Percentiles rank a stretch among this genome's conserved stretches.
Evolutionary conservation across 2,113 vertebrate genomes (phyloP).

Genomic region (Phaethon lepturus): DNA sequence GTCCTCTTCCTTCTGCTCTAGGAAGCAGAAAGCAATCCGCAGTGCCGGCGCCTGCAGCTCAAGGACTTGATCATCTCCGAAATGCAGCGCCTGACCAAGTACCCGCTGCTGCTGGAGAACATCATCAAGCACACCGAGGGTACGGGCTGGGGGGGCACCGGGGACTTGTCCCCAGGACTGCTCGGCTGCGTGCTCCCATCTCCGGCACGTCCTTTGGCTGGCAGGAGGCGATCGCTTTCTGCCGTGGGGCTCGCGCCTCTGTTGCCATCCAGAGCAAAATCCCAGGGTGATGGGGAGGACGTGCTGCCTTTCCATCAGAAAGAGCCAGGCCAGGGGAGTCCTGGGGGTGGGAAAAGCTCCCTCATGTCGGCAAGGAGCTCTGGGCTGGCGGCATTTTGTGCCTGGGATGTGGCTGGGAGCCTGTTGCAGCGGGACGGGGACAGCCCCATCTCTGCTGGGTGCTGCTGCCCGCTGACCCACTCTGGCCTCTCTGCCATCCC

Average conservation of each 20-base stretch:
- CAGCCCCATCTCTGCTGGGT: too few relatives aligned
- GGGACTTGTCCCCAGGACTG: background rate
- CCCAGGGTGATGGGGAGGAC: background rate
- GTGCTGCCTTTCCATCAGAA: background rate
- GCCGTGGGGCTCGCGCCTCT: fast-evolving
- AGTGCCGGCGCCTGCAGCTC: constrained; percentile 92
- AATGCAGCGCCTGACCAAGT: constrained; percentile 95
- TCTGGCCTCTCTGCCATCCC: fast-evolving
- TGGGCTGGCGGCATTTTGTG: fast-evolving
- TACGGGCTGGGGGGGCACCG: background rate
- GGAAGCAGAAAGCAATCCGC: constrained; percentile 87
- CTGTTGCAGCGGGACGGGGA: fast-evolving
- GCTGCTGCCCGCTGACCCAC: background rate
- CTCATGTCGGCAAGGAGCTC: background rate
- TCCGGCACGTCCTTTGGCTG: too few relatives aligned
- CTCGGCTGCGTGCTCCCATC: fast-evolving
- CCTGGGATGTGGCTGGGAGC: fast-evolving
- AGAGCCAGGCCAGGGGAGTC: fast-evolving
- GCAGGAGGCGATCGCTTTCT: fast-evolving
- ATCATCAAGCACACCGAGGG: constrained; percentile 89
- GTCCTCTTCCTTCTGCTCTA: background rate
- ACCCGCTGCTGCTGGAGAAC: constrained; percentile 91
- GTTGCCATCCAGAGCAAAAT: background rate
- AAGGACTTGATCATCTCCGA: constrained; percentile 92
- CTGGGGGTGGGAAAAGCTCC: background rate